Percentiles rank a stretch among this genome's conserved stretches.
Conservation (phyloP, 2,888 invertebrate species). For the Drosophila borealis region DNA sequence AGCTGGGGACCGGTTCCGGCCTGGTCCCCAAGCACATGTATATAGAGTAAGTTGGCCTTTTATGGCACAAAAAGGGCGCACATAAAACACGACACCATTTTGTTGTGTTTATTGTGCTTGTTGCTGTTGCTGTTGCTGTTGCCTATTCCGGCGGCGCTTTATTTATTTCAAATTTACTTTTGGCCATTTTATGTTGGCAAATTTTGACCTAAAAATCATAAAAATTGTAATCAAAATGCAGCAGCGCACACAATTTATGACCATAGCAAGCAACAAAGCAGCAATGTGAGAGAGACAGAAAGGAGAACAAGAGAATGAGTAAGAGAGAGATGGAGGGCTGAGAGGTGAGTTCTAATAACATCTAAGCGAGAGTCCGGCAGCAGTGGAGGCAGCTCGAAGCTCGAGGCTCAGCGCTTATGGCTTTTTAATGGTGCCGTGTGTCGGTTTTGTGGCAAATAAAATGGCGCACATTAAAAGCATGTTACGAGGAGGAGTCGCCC, state of each 20-base stretch:
- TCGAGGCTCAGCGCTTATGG: conserved; percentile 76
- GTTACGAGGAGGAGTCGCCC: conserved; percentile 46
- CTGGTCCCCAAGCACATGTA: conserved; percentile 18
- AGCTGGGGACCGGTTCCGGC: conserved; percentile 2
- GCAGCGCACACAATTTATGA: conserved; percentile 69
- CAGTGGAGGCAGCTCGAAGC: conserved; percentile 47
- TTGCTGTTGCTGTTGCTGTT: conserved; percentile 26
- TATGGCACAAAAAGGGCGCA: conserved; percentile 66
- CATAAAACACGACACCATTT: conserved; percentile 67
- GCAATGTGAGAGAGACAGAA: conserved; percentile 22
- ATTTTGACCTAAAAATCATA: conserved; percentile 82
- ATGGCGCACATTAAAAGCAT: conserved; percentile 78
- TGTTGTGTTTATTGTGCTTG: conserved; percentile 45
- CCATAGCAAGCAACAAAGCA: conserved; percentile 31
- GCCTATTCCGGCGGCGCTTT: conserved; percentile 48
- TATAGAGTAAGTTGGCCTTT: conserved; percentile 37
- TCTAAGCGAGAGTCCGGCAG: conserved; percentile 68
- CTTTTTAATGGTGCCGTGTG: conserved; percentile 81
- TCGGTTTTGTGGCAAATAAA: conserved; percentile 79
- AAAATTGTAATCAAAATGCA: conserved; percentile 77
- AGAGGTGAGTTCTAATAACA: conserved; percentile 64
- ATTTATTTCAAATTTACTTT: conserved; percentile 79
- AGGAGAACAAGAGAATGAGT: not conserved
- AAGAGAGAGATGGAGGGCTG: conserved; percentile 2
- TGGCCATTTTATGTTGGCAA: conserved; percentile 79